phyloP scores from a whole-genome alignment of 2,888 invertebrate species.

The Argyresthia goedartella region DNA sequence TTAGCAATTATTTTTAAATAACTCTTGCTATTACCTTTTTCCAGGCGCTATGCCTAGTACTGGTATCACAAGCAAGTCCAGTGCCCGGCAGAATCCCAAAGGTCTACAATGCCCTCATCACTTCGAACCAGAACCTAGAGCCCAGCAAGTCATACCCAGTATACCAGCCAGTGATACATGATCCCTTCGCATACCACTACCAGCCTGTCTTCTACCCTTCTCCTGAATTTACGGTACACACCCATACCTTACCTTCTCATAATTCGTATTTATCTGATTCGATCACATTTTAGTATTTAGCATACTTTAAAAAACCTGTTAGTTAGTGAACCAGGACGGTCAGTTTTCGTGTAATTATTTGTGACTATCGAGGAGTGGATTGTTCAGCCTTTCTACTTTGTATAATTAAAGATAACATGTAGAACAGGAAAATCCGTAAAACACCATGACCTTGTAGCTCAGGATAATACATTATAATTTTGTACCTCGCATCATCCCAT shows the following conservation, averaged over 20 bases:
- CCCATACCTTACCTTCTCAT: background rate
- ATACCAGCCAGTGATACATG: slow-evolving; percentile 78
- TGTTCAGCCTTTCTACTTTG: no score
- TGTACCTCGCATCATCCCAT: no score
- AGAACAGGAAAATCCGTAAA: no score
- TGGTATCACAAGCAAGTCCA: slow-evolving; percentile 27
- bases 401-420: no score
- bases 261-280: no score
- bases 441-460: no score
- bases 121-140: slow-evolving; percentile 80
- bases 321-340: no score
- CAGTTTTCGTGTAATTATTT: no score
- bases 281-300: no score
- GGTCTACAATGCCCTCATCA: slow-evolving; percentile 85
- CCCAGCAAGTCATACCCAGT: slow-evolving; percentile 83
- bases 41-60: slow-evolving; percentile 36
- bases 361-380: no score
- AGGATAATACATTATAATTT: no score
- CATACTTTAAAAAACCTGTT: no score
- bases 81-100: slow-evolving; percentile 76
- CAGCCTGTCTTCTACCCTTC: slow-evolving; percentile 43
- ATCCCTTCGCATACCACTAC: slow-evolving; percentile 64
- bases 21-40: slow-evolving; percentile 14
- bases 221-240: slow-evolving; percentile 46
- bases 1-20: background rate